Conservation (phyloP, 2,797 vertebrate genomes). For the Bovichtus diacanthus region DNA sequence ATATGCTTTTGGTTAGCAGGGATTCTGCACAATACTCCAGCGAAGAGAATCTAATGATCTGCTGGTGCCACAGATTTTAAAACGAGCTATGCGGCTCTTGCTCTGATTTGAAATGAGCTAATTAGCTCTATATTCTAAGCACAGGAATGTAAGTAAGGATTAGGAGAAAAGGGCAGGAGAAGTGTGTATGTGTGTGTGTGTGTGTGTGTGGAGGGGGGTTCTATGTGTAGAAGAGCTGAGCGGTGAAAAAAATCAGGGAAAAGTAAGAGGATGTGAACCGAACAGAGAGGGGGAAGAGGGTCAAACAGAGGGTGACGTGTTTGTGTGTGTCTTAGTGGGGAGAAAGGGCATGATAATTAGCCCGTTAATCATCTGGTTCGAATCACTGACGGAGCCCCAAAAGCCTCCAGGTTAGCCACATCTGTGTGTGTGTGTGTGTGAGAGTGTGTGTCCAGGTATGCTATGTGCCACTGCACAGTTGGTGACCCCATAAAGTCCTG, state of each 20-base stretch:
- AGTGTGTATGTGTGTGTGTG: conserved; percentile 15
- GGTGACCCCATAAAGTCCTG: conserved; percentile 71
- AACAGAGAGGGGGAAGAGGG: conserved; percentile 45
- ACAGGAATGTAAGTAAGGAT: conserved; percentile 52
- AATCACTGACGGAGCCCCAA: conserved; percentile 58
- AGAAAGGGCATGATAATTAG: conserved; percentile 67
- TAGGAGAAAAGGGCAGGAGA: conserved; percentile 39
- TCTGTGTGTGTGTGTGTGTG: conserved; percentile 34
- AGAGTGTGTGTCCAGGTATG: conserved; percentile 48
- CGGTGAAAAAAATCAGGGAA: conserved; percentile 53
- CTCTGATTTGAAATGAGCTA: conserved; percentile 64
- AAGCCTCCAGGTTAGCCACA: conserved; percentile 62
- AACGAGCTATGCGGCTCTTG: conserved; percentile 29
- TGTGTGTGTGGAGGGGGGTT: not conserved
- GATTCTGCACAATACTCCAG: conserved; percentile 39
- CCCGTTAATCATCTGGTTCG: conserved; percentile 75
- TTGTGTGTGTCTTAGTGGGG: conserved; percentile 46
- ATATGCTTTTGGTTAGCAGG: conserved; percentile 52
- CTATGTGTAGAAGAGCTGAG: conserved; percentile 25
- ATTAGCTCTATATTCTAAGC: conserved; percentile 56
- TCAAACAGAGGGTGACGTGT: conserved; percentile 67
- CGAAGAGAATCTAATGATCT: conserved; percentile 51
- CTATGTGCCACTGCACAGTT: conserved; percentile 45
- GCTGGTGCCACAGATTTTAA: conserved; percentile 46
- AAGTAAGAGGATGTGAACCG: conserved; percentile 51